Base-by-base conservation (phyloP, 2,797 vertebrate species). In the Sebastes vulpes region DNA sequence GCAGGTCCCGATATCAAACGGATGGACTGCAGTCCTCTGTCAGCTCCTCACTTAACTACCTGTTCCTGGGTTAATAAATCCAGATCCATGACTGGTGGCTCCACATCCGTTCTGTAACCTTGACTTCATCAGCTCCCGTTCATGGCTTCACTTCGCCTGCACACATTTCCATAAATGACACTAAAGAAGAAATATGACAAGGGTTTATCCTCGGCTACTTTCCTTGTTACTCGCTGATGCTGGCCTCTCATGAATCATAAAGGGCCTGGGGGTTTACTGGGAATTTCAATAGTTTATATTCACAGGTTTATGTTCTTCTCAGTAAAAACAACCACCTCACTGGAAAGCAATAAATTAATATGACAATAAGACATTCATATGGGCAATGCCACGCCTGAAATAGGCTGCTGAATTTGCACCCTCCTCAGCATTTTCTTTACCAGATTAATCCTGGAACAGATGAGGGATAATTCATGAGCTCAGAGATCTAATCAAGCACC, bases 81-180 rank as follows among this genome's bases (percentile, higher is more conserved):
- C 80, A 81, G 67, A 83, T 86, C 85, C 67, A 81, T 75, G 84
- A 79, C 75, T 6, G 56, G 57, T 70, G 79, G 61, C 68, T 67
- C 56, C 57, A 25, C n/a, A 6, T 63, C 67, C 46, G 52, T 20
- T 77, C 73, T 32, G 56, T 79, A 83, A 86, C 89, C 86, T 89
- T 86, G 87, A 82, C 89, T 88, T 75, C 76, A 77, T 88, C 75
- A 67, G 50, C 63, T 61, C 80, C 42, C 84, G 23, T 80, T 88
- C 70, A 65, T 74, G 81, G 72, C 77, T 76, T 73, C 77, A 42
- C 56, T 76, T 78, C 79, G 76, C 80, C 75, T 23, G 63, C 67
- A 68, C 81, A 66, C 64, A 92, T 94, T 93, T 93, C 58, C 89
- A 93, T 93, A 91, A 93, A 85, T 82, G 86, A 87, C 80, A 85